phyloP scores from a whole-genome alignment of 2,113 vertebrate species.

The Todiramphus saurophagus region DNA sequence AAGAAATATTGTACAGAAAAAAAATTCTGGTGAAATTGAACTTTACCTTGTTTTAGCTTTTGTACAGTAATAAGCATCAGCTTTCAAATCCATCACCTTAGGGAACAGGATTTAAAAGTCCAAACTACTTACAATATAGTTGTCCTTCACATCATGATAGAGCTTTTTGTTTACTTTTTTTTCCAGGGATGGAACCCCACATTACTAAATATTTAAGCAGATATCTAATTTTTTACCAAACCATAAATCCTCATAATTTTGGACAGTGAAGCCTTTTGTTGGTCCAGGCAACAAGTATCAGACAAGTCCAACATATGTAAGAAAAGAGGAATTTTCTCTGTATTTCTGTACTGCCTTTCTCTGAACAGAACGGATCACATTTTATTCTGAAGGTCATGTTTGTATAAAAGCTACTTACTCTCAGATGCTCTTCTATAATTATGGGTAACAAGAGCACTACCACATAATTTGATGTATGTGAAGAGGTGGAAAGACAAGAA shows the following conservation, averaged over 20 bases:
- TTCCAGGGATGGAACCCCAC: background rate
- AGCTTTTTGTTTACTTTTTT: background rate
- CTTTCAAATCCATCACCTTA: background rate
- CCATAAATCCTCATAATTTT: background rate
- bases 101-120: background rate
- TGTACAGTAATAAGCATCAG: background rate
- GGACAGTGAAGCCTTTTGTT: background rate
- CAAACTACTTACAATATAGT: background rate
- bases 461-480: background rate
- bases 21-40: background rate
- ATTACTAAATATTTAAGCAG: background rate
- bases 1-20: background rate
- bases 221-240: background rate
- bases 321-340: background rate
- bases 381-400: background rate
- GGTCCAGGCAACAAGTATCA: background rate
- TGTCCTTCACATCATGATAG: background rate
- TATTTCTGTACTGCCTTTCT: background rate
- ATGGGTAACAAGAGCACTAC: background rate
- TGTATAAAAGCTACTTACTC: background rate
- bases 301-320: background rate
- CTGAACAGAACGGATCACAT: background rate
- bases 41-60: background rate
- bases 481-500: background rate
- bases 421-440: background rate